phyloP scores from a whole-genome alignment of 23 tunicate genomes.

The Corella eumyota region DNA sequence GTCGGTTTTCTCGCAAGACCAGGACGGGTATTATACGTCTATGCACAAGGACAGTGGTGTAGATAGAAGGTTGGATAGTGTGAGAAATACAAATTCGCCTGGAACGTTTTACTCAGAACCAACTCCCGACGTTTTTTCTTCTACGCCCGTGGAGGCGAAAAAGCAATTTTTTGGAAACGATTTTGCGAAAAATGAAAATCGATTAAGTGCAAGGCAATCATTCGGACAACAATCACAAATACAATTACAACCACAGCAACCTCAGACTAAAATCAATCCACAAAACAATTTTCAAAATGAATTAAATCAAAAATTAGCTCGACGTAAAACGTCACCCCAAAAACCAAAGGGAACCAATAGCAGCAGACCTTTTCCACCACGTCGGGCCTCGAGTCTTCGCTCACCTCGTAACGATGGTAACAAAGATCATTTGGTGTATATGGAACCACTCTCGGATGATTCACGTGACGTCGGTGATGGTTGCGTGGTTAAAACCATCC shows the following conservation, averaged over 20 bases:
- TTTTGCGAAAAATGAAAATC: neutral
- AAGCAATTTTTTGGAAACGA: slow-evolving; percentile 15
- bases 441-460: slow-evolving; percentile 41
- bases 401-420: slow-evolving; percentile 24
- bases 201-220: slow-evolving; percentile 1
- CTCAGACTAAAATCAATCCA: too few relatives aligned
- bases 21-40: slow-evolving; percentile 32
- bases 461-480: too few relatives aligned
- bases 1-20: slow-evolving; percentile 16
- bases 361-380: slow-evolving; percentile 53
- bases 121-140: slow-evolving; percentile 3
- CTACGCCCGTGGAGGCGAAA: slow-evolving; percentile 1
- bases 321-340: too few relatives aligned
- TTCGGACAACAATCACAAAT: slow-evolving; percentile 9
- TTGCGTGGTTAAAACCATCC: too few relatives aligned
- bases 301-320: slow-evolving; percentile 23
- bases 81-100: neutral
- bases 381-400: slow-evolving; percentile 52
- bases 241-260: too few relatives aligned
- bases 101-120: slow-evolving; percentile 4
- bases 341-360: neutral
- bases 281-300: slow-evolving; percentile 30
- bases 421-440: slow-evolving; percentile 43
- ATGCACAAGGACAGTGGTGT: slow-evolving; percentile 13
- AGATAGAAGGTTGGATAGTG: too few relatives aligned